Percentiles rank a stretch among this genome's conserved stretches.
phyloP scores from a whole-genome alignment of 2,797 vertebrate species.

The Epinephelus coioides region DNA sequence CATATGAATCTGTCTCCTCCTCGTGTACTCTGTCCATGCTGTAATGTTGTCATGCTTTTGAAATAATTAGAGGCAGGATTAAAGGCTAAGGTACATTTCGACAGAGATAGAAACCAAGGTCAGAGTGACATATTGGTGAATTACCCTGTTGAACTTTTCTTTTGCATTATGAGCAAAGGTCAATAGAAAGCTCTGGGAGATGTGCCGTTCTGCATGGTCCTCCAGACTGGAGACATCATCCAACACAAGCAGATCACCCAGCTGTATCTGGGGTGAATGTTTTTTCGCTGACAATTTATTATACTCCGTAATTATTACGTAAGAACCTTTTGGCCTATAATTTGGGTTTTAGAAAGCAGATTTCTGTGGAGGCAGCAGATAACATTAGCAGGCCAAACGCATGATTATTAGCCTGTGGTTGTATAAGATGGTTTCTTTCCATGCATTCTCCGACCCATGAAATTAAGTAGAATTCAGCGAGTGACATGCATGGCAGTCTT shows the following conservation, averaged over 20 bases:
- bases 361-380: conserved; percentile 57
- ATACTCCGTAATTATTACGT: conserved; percentile 66
- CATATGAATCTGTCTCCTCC: not conserved
- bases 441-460: conserved; percentile 13
- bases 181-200: conserved; percentile 48
- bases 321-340: conserved; percentile 64
- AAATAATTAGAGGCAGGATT: conserved; percentile 21
- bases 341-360: conserved; percentile 61
- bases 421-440: conserved; percentile 49
- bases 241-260: conserved; percentile 28
- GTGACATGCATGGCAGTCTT: conserved; percentile 25
- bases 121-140: conserved; percentile 27
- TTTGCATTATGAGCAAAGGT: conserved; percentile 55
- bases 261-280: conserved; percentile 51
- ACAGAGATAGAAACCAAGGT: conserved; percentile 27
- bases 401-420: conserved; percentile 56
- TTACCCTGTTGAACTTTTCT: conserved; percentile 36
- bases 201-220: conserved; percentile 43
- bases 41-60: not conserved
- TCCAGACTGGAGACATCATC: conserved; percentile 18
- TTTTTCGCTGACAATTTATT: conserved; percentile 60
- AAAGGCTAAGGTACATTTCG: conserved; percentile 42
- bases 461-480: conserved; percentile 21
- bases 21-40: not conserved
- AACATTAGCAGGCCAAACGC: conserved; percentile 13